Evolutionary conservation across 2,113 vertebrate species (phyloP), one percentile per base, ranked within the genome.

Genomic region (Poeciliopsis occidentalis): DNA sequence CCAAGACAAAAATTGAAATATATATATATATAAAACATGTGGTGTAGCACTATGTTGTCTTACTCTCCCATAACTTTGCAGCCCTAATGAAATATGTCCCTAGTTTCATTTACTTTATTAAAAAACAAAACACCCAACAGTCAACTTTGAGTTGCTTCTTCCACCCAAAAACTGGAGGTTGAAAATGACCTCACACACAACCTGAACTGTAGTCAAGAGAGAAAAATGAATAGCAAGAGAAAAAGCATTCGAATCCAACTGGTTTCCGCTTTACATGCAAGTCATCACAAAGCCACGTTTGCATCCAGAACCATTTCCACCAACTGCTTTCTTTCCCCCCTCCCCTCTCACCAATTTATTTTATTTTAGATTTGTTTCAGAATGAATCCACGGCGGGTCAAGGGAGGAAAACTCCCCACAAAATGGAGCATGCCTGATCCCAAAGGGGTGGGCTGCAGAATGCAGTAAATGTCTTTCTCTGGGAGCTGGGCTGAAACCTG

Each of bases 401-500:
- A 79, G 65, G 80, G 72, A 87, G 82, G 85, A 81, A 84, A 87
- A 82, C 87, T 86, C 79, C 75, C 80, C 81, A 86, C 88, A 91
- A 92, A 92, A 90, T 92, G 90, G 89, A 87, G 86, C 85, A 91
- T 90, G 92, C 79, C 81, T 87, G 87, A 88, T 93, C 89, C 88
- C 87, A 87, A 57, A 57, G 85, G 88, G 86, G 92, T 90, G 89
- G 90, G 89, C 76, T 80, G 76, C 81, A 91, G 87, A 91, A 88
- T 89, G 91, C 88, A 91, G 85, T 89, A 91, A 90, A 91, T 89
- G 89, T 91, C 87, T 88, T 89, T 93, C 83, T 91, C 78, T 90
- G 83, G 79, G 86, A 57, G 86, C 84, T 78, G 83, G 88, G 76
- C n/a, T 94, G 93, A 91, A 95, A 95, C 91, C 93, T 90, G 94